Evolutionary conservation across 1,140 invertebrate genomes (phyloP).

Genomic region (Drosophila ercepeae): DNA sequence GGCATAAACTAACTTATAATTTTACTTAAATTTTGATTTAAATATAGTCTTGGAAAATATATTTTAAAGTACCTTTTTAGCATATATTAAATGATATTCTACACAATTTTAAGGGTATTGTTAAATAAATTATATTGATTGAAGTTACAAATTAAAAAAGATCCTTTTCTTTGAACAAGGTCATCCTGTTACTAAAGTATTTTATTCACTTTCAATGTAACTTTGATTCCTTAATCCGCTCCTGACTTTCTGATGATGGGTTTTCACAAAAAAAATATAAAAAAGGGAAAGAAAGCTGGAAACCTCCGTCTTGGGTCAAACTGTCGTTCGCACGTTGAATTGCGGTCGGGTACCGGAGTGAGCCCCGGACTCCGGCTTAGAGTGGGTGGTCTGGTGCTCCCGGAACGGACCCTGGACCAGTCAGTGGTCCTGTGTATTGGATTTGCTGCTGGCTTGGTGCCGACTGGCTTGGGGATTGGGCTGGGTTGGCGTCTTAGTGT

Average conservation of each 20-base stretch:
- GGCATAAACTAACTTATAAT: too few species aligned
- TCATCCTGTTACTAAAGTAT: too few species aligned
- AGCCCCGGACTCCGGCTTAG: not conserved
- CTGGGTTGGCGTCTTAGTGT: conserved; percentile 73
- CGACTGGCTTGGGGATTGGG: conserved; percentile 39
- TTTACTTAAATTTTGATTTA: too few species aligned
- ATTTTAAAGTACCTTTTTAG: not conserved
- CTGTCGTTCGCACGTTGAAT: conserved; percentile 81
- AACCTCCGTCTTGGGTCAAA: conserved; percentile 63
- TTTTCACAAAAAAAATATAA: conserved; percentile 48
- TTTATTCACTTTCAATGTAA: too few species aligned
- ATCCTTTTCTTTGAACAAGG: too few species aligned
- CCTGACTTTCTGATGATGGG: conserved; percentile 45
- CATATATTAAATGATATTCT: too few species aligned
- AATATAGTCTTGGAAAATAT: too few species aligned
- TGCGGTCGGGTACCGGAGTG: conserved; percentile 49
- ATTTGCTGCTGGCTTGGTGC: conserved; percentile 66
- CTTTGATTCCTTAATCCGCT: too few species aligned
- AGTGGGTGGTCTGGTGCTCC: not conserved
- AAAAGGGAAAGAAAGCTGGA: conserved; percentile 35
- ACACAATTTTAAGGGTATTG: too few species aligned
- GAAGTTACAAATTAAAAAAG: too few species aligned
- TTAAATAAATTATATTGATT: too few species aligned
- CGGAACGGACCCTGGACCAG: conserved; percentile 5
- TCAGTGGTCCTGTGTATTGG: conserved; percentile 61